phyloP scores from a whole-genome alignment of 2,113 vertebrate species.

The Odobenus rosmarus region DNA sequence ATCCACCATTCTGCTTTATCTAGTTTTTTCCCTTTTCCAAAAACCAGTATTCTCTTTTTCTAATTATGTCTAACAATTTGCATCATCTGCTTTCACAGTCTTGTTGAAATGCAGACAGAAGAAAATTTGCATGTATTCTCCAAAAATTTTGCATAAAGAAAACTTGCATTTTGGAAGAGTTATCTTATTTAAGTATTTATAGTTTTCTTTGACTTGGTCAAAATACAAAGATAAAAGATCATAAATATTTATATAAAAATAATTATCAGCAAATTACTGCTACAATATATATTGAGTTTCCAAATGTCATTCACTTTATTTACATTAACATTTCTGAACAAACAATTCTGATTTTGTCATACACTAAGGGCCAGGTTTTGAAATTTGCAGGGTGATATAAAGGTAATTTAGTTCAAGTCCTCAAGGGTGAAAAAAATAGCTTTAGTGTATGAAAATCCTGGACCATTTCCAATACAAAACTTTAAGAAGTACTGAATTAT shows the following conservation, averaged over 20 bases:
- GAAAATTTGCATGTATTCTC: not conserved
- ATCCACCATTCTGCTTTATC: not conserved
- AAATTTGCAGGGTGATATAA: not conserved
- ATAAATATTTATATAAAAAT: not conserved
- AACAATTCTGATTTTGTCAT: not conserved
- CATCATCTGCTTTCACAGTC: not conserved
- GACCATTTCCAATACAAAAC: slow-evolving; percentile 40
- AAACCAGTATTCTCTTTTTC: not conserved
- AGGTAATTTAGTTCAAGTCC: not conserved
- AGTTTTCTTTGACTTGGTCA: slow-evolving; percentile 6
- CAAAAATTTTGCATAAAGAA: not conserved
- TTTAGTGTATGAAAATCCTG: slow-evolving; percentile 23
- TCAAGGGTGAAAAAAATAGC: not conserved
- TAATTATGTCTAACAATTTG: not conserved
- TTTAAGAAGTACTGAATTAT: slow-evolving; percentile 71
- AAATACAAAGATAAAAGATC: not conserved
- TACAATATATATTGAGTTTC: not conserved
- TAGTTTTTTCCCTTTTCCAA: not conserved
- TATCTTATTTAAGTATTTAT: not conserved
- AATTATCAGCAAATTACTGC: not conserved
- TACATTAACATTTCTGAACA: not conserved
- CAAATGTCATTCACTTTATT: not conserved
- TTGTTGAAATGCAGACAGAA: not conserved
- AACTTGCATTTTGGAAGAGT: not conserved
- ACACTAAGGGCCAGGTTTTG: not conserved